A percentile compares a stretch with the other conserved stretches of the same genome.
Conservation (phyloP, 2,888 invertebrate genomes). For the Chrysolina americana region DNA sequence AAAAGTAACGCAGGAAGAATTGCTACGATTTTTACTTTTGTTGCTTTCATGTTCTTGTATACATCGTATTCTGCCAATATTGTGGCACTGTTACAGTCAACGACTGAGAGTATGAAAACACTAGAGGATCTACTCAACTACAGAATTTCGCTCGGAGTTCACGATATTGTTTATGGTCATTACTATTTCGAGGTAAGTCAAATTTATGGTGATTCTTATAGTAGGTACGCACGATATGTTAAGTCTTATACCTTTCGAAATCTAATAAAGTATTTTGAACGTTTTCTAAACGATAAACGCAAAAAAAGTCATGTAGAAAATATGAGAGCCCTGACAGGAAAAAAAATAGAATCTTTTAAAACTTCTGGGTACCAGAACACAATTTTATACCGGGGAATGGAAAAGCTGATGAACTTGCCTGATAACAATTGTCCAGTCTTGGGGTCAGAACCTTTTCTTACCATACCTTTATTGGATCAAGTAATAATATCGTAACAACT, state of each 20-base stretch:
- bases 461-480: too few relatives aligned
- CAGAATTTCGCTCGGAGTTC: constrained; percentile 75
- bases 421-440: too few relatives aligned
- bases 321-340: too few relatives aligned
- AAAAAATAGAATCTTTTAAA: too few relatives aligned
- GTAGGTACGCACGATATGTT: background rate
- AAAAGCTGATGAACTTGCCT: too few relatives aligned
- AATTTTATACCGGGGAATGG: too few relatives aligned
- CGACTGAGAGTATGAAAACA: constrained; percentile 73
- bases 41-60: constrained; percentile 73
- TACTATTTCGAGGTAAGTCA: constrained; percentile 77
- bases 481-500: too few relatives aligned
- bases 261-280: too few relatives aligned
- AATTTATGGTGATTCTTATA: background rate
- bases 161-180: constrained; percentile 72
- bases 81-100: constrained; percentile 77
- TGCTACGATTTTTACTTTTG: constrained; percentile 60
- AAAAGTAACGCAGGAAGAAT: constrained; percentile 69
- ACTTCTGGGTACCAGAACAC: too few relatives aligned
- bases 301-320: too few relatives aligned
- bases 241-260: too few relatives aligned
- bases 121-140: constrained; percentile 73
- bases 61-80: constrained; percentile 80
- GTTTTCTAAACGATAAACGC: background rate
- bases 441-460: too few relatives aligned